Evolutionary conservation across 1,140 invertebrate genomes (phyloP).

Genomic region (Sinella curviseta): DNA sequence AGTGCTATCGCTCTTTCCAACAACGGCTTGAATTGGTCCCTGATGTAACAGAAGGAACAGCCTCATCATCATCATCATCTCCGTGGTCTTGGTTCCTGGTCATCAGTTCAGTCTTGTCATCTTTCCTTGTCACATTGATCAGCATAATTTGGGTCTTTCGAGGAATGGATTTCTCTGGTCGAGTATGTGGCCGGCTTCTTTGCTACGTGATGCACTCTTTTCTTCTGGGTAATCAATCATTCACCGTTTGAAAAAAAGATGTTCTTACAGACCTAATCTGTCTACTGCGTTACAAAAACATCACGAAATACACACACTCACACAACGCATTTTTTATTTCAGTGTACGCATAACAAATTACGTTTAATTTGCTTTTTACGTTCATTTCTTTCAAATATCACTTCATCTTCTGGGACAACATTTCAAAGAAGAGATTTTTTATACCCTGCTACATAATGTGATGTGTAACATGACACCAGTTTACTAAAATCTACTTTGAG

Average conservation of each 20-base stretch:
- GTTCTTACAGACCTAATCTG: not conserved
- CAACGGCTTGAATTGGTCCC: not conserved
- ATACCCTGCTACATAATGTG: not conserved
- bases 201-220: slow-evolving; percentile 49
- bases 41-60: not conserved
- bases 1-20: slow-evolving; percentile 37
- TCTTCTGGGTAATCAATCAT: slow-evolving; percentile 45
- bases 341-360: not conserved
- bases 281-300: not conserved
- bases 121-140: slow-evolving; percentile 44
- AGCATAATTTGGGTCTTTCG: slow-evolving; percentile 49
- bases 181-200: slow-evolving; percentile 46
- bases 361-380: not conserved
- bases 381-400: too few relatives aligned
- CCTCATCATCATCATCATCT: not conserved
- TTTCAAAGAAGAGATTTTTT: not conserved
- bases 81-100: slow-evolving; percentile 37
- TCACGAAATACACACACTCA: not conserved
- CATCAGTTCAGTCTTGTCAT: slow-evolving; percentile 34
- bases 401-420: not conserved
- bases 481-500: too few relatives aligned
- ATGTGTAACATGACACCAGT: not conserved
- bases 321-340: too few relatives aligned
- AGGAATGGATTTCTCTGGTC: slow-evolving; percentile 48
- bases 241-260: not conserved